A percentile compares a stretch with the other conserved stretches of the same genome.
These are phyloP conservation scores for Danio kyathit DNA, from an alignment of 2,797 vertebrate species.

Conservation along the genomic window DNA sequence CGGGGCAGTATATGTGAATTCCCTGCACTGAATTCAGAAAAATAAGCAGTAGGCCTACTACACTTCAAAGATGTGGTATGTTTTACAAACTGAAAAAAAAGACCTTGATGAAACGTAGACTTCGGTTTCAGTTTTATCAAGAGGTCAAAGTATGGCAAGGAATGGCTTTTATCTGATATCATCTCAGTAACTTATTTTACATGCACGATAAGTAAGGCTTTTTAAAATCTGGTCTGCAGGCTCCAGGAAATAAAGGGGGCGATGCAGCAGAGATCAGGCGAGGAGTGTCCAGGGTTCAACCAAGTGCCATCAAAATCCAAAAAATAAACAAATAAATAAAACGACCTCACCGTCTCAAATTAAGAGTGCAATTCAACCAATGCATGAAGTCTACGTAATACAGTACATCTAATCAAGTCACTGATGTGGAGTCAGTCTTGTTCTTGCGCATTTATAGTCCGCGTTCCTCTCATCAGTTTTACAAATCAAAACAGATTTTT, in stretches of 20 bases:
- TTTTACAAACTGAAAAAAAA: slow-evolving; percentile 55
- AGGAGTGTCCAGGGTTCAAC: slow-evolving; percentile 47
- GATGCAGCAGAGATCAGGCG: slow-evolving; percentile 68
- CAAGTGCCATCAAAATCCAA: slow-evolving; percentile 26
- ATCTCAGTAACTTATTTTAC: slow-evolving; percentile 70
- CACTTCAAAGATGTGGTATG: slow-evolving; percentile 48
- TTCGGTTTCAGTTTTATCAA: slow-evolving; percentile 54
- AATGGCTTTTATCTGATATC: slow-evolving; percentile 73
- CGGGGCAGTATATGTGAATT: slow-evolving; percentile 42
- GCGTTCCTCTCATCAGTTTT: background rate
- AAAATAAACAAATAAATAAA: background rate
- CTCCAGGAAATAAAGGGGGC: slow-evolving; percentile 49
- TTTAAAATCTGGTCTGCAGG: slow-evolving; percentile 73
- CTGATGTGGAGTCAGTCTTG: slow-evolving; percentile 47
- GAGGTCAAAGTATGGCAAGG: slow-evolving; percentile 65
- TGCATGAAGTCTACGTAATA: slow-evolving; percentile 6
- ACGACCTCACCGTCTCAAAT: slow-evolving; percentile 24
- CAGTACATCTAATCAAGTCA: slow-evolving; percentile 32
- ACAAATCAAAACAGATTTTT: background rate
- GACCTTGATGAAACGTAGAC: slow-evolving; percentile 62
- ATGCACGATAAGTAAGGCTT: slow-evolving; percentile 80
- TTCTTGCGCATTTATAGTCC: background rate
- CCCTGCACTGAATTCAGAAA: slow-evolving; percentile 28
- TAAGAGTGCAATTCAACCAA: slow-evolving; percentile 21
- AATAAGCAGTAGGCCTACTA: slow-evolving; percentile 28